These are phyloP conservation scores for Nemurella pictetii DNA, from an alignment of 2,888 invertebrate species.

Conservation along the genomic window DNA sequence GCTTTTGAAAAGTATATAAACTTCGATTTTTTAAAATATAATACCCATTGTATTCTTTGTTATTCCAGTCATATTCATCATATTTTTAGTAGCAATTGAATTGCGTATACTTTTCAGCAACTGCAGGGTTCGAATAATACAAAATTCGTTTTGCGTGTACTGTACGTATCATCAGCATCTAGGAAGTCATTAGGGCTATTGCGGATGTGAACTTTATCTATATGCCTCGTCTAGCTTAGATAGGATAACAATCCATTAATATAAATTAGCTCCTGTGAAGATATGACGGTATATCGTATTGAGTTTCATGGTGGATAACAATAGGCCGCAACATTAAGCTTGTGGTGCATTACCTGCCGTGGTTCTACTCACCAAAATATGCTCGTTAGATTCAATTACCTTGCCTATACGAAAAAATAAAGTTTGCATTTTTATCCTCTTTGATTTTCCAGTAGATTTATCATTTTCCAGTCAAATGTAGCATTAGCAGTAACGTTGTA, in stretches of 20 bases:
- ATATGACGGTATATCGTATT: constrained; percentile 28
- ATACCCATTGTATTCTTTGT: too few relatives aligned
- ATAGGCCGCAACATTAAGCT: neutral
- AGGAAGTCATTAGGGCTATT: constrained; percentile 41
- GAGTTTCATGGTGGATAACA: constrained; percentile 12
- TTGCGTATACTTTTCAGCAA: neutral
- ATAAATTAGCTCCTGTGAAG: constrained; percentile 35
- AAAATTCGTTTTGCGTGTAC: neutral
- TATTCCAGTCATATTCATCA: neutral
- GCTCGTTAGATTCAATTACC: neutral
- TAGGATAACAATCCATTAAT: constrained; percentile 39
- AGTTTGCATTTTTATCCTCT: neutral
- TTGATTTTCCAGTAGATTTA: neutral
- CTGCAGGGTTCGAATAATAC: neutral
- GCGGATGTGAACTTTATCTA: constrained; percentile 34
- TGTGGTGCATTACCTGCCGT: neutral
- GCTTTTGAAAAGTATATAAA: too few relatives aligned
- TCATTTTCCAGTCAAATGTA: too few relatives aligned
- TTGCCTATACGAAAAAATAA: too few relatives aligned
- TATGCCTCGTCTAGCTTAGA: constrained; percentile 25
- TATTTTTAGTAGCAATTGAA: too few relatives aligned
- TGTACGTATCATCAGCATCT: constrained; percentile 26
- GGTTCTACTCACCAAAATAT: neutral
- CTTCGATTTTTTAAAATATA: too few relatives aligned
- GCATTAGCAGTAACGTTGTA: too few relatives aligned